These are phyloP conservation scores for Elachura formosa DNA, from an alignment of 2,113 vertebrate species.

Conservation along the genomic window DNA sequence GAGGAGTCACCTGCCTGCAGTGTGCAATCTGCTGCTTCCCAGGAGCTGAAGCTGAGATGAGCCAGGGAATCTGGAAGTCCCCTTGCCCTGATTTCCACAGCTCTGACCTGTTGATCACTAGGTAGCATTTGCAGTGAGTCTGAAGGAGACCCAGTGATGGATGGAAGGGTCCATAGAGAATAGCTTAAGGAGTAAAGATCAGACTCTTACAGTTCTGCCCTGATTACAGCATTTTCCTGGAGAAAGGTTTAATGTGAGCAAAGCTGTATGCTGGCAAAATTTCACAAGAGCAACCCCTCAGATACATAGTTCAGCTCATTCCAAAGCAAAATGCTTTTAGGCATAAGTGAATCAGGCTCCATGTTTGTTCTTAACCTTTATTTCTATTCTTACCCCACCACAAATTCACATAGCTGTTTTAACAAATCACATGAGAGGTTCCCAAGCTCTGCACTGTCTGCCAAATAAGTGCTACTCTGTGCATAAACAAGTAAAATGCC, in stretches of 20 bases:
- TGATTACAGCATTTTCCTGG: not conserved
- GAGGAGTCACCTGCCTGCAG: not conserved
- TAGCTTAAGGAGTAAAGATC: not conserved
- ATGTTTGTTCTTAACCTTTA: not conserved
- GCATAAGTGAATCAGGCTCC: not conserved
- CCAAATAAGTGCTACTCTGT: not conserved
- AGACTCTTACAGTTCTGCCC: not conserved
- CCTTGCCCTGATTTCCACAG: rapidly evolving
- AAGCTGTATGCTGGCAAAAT: not conserved
- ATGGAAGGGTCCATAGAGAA: not conserved
- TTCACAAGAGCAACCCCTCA: not conserved
- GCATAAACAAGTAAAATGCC: not conserved
- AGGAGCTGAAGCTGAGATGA: not conserved
- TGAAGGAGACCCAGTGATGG: not conserved
- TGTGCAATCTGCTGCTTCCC: not conserved
- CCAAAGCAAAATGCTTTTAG: not conserved
- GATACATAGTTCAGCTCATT: not conserved
- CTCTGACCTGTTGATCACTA: not conserved
- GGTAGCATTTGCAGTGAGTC: not conserved
- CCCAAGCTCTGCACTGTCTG: not conserved
- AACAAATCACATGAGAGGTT: not conserved
- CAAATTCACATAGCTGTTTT: not conserved
- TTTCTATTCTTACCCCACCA: not conserved
- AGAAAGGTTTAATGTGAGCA: not conserved
- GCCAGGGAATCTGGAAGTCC: not conserved